Conservation (phyloP, 2,888 invertebrate species). For the Drosophila flavopinicola region DNA sequence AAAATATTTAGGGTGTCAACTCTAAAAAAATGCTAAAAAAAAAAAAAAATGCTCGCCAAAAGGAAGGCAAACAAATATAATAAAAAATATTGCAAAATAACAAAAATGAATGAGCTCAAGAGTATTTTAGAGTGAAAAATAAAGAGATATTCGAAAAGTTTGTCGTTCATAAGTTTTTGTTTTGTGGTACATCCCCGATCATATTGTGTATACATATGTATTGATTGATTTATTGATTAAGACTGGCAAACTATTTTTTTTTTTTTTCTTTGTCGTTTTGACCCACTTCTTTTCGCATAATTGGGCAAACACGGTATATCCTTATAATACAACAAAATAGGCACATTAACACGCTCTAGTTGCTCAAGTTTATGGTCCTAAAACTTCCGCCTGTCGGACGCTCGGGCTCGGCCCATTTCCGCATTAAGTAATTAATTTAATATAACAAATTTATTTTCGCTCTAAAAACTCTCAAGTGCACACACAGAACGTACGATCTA, state of each 20-base stretch:
- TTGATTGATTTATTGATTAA: not conserved
- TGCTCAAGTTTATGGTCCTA: slow-evolving; percentile 42
- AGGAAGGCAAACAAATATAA: slow-evolving; percentile 76
- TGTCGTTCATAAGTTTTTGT: not conserved
- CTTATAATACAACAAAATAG: slow-evolving; percentile 3
- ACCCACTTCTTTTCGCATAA: slow-evolving; percentile 16
- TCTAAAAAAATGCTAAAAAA: too few species aligned
- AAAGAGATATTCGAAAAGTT: slow-evolving; percentile 1
- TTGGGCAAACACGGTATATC: slow-evolving; percentile 17
- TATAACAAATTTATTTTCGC: slow-evolving; percentile 69
- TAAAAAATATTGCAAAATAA: slow-evolving; percentile 77
- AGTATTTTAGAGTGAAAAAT: slow-evolving; percentile 81
- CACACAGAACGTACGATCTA: slow-evolving; percentile 37
- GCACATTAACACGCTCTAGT: slow-evolving; percentile 45
- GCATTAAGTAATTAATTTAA: slow-evolving; percentile 63
- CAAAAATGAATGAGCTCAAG: slow-evolving; percentile 68
- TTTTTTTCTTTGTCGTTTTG: slow-evolving; percentile 13
- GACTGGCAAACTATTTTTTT: not conserved
- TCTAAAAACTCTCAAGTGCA: slow-evolving; percentile 84
- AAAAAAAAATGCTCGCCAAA: slow-evolving; percentile 32
- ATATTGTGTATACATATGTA: not conserved
- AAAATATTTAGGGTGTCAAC: slow-evolving; percentile 2
- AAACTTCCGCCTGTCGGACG: slow-evolving; percentile 39
- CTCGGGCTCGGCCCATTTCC: slow-evolving; percentile 54
- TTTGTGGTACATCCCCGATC: slow-evolving; percentile 5